Conservation (phyloP, 2,888 invertebrate genomes). For the Nymphalis polychloros region DNA sequence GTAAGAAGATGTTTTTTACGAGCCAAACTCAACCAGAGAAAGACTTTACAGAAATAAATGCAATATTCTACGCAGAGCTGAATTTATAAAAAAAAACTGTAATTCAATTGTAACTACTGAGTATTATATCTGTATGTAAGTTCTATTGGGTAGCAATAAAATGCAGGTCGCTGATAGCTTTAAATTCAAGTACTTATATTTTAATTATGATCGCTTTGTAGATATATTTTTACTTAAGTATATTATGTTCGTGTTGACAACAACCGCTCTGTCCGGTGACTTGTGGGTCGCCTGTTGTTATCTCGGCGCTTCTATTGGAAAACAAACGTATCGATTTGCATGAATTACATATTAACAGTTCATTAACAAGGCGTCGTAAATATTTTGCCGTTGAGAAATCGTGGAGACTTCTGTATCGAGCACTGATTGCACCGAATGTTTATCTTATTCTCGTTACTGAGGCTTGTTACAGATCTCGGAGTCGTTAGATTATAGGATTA, state of each 20-base stretch:
- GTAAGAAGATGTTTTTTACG: too few relatives aligned
- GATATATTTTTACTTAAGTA: not conserved
- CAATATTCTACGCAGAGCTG: too few relatives aligned
- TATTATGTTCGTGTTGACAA: not conserved
- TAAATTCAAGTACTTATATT: too few relatives aligned
- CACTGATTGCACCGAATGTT: constrained; percentile 2
- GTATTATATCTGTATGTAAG: too few relatives aligned
- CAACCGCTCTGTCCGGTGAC: not conserved
- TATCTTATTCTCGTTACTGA: not conserved
- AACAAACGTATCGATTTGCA: constrained; percentile 70
- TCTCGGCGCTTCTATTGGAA: constrained; percentile 55
- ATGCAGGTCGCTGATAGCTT: too few relatives aligned
- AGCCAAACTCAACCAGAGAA: too few relatives aligned
- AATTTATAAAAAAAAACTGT: too few relatives aligned
- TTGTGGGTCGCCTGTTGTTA: constrained; percentile 4
- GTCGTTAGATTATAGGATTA: too few relatives aligned
- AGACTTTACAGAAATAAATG: too few relatives aligned
- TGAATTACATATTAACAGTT: constrained; percentile 69
- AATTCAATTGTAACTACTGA: too few relatives aligned
- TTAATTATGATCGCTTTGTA: too few relatives aligned
- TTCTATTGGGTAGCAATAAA: too few relatives aligned
- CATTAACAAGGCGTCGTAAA: constrained; percentile 72
- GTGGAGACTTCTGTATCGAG: constrained; percentile 13
- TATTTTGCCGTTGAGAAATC: constrained; percentile 65
- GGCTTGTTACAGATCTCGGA: not conserved